Percentiles rank a stretch among this genome's conserved stretches.
phyloP scores from a whole-genome alignment of 2,888 invertebrate genomes.

The Ceraclea dissimilis region DNA sequence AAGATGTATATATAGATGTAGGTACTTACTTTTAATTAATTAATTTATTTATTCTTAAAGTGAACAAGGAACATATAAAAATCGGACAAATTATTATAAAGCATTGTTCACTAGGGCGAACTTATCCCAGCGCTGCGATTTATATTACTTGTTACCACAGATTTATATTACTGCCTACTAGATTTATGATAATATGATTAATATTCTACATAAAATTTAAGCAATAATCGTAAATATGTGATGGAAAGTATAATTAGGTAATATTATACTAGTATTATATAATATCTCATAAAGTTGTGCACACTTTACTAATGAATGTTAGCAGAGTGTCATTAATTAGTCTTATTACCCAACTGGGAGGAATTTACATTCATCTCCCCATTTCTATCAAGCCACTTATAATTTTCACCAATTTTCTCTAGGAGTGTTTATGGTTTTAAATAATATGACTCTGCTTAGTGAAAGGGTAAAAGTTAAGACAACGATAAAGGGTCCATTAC shows the following conservation, averaged over 20 bases:
- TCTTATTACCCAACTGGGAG: constrained; percentile 25
- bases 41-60: too few species aligned
- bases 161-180: too few species aligned
- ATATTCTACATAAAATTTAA: background rate
- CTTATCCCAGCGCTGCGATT: too few species aligned
- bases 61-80: too few species aligned
- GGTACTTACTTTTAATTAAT: too few species aligned
- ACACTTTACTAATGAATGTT: constrained; percentile 25
- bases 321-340: constrained; percentile 26
- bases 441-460: constrained; percentile 24
- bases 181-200: background rate
- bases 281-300: constrained; percentile 15
- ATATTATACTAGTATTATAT: background rate
- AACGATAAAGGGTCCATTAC: too few species aligned
- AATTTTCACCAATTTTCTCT: constrained; percentile 25
- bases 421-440: constrained; percentile 26
- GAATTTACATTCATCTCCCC: constrained; percentile 15
- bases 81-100: too few species aligned
- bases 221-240: constrained; percentile 23
- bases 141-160: too few species aligned
- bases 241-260: constrained; percentile 19
- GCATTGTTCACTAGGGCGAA: too few species aligned
- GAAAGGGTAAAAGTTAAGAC: constrained; percentile 18
- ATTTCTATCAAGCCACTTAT: constrained; percentile 20
- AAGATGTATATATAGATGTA: too few species aligned